Base-by-base conservation (phyloP, 2,888 invertebrate genomes). In the Pristionchus entomophagus region DNA sequence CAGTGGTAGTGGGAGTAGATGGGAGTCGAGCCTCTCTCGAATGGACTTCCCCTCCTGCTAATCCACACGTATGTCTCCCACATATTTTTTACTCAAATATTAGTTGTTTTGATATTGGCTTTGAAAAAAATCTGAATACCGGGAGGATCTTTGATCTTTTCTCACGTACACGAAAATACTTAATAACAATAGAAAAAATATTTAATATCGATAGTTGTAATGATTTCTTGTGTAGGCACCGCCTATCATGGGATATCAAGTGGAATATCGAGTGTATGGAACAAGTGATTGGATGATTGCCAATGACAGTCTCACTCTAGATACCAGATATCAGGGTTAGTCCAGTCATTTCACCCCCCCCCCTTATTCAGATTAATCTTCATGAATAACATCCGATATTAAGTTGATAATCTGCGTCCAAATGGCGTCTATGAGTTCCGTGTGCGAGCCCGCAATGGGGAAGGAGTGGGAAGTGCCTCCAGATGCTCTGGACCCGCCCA, bases 401-500 rank as follows among this genome's bases (percentile, higher is more conserved):
- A n/a, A n/a, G 93, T 93, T 51, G 87, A 88, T 65, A 92, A 91
- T 65, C 89, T 93, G 19, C 89, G 93, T 2, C 93, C 93, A 22
- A 92, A 93, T 86, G 93, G 93, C n/a, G 93, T 93, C 26, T 93
- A 93, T 87, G 93, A 93, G 87, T 93, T 93, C 85, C 91, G 93
- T 35, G 91, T 93, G 2, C 84, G 92, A 59, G 92, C 91, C 17
- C 88, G 90, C 51, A 92, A 92, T 80, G 89, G 89, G 19, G 92
- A 92, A 45, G 86, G 88, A 26, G 56, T 89, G 22, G 90, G 89
- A 35, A 88, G 82, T 53, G 89, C 92, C 3, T 88, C 89, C 62
- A 80, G 59, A 17, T 87, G 89, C n/a, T 87, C 88, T 56, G 92
- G 89, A 14, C 77, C 88, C 26, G 86, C 92, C 17, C 86, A 88